Evolutionary conservation across 2,797 vertebrate genomes (phyloP), one percentile per base, ranked within the genome.

Genomic region (Oreochromis grahami): DNA sequence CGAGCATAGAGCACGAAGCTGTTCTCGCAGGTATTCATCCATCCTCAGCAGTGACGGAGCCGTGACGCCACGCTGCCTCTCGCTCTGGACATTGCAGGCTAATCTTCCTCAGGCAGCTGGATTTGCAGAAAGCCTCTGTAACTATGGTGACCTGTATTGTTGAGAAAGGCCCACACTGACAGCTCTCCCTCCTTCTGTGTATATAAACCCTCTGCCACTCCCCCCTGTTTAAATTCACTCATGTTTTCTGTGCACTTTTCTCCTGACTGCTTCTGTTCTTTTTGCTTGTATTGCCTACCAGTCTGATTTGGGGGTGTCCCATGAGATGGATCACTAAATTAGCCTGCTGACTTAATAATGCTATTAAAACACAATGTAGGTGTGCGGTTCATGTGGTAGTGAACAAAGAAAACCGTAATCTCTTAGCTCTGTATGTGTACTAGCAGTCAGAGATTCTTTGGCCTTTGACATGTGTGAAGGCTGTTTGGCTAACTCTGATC

Each of bases 321-420:
- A 78, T 88, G 38, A 87, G 55, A 50, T 50, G 82, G 92, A 91
- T 92, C 89, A 88, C 84, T 89, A 81, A 88, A 90, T 90, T 86
- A 90, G 90, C 90, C 92, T 86, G 90, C 91, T 85, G 88, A 89
- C 88, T 65, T 90, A 50, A 82, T 84, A 81, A 90, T 86, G 86
- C 87, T 88, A 81, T 85, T 81, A 79, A 89, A 86, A 88, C 87
- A 89, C 88, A 85, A 43, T 70, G 88, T 94, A 91, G 86, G 85
- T 89, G 90, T 90, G 92, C 87, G 86, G 90, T 89, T 93, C 65
- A 83, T 94, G 93, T 91, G 86, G 79, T 94, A 94, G 93, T 94
- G 90, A 93, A 88, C 88, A 88, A 91, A 85, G 82, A 93, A 79
- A 80, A 82, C 84, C 77, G 17, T 90, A 84, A 92, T 55, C 81